Conservation (phyloP, 2,113 vertebrate species). For the Marmota monax region DNA sequence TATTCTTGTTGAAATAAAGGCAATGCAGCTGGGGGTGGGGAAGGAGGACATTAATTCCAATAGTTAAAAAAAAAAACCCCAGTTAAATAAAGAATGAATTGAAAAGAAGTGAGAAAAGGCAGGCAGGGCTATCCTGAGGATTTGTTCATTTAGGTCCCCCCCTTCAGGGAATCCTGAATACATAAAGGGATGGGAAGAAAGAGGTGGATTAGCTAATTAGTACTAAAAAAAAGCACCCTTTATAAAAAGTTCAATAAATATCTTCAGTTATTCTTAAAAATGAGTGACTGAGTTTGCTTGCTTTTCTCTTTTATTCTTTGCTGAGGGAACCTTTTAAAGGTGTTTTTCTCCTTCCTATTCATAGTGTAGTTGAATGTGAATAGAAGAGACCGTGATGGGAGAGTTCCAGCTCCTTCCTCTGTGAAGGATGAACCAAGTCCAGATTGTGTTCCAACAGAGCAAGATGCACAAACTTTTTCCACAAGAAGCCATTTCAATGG, state of each 20-base stretch:
- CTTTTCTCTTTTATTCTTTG: background rate
- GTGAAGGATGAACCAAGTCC: background rate
- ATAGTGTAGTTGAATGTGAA: background rate
- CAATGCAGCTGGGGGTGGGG: background rate
- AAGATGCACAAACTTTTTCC: background rate
- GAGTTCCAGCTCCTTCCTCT: background rate
- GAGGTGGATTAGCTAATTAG: constrained; percentile 48
- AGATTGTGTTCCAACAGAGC: background rate
- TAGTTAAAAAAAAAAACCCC: background rate
- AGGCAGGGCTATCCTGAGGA: background rate
- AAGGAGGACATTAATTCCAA: background rate
- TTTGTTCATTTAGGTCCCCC: constrained; percentile 63
- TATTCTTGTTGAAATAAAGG: constrained; percentile 32
- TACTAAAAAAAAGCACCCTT: constrained; percentile 49
- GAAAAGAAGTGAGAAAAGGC: constrained; percentile 58
- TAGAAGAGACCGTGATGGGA: background rate
- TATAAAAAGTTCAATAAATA: constrained; percentile 23
- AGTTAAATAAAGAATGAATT: constrained; percentile 24
- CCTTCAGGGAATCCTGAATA: constrained; percentile 19
- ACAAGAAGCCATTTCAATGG: background rate
- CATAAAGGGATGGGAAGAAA: constrained; percentile 70
- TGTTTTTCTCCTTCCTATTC: background rate
- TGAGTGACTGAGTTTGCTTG: background rate
- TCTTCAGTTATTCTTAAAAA: constrained; percentile 23
- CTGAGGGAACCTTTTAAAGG: background rate